Base-by-base conservation (phyloP, 2,797 vertebrate species). In the Esox lucius region DNA sequence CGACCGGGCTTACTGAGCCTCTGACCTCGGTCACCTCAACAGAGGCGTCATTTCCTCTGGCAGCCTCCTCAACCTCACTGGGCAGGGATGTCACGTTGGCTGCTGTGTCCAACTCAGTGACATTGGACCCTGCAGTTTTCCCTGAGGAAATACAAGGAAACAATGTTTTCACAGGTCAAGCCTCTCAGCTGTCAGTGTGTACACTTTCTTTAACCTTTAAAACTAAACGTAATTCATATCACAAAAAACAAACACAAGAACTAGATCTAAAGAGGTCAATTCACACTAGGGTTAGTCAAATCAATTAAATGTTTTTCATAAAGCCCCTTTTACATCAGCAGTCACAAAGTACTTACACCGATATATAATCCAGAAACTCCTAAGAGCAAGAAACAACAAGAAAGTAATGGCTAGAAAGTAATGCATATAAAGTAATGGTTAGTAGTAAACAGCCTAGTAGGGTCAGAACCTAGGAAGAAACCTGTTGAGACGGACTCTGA, bases 51-150 rank as follows among this genome's bases (percentile, higher is more conserved):
- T 84, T 11, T 84, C 12, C 28, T 65, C 91, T 88, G 82, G 82
- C 74, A 59, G 83, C 71, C 46, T 80, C 75, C 15, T 85, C 88
- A 66, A 86, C 89, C 76, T 89, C 86, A 0, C 49, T 77, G 2
- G 91, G 85, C 39, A 81, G 78, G 48, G 84, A 81, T 59, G 92
- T 93, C 2, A 24, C 75, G 3, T 93, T 94, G 74, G 80, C 72
- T 1, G 75, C 51, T 17, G 28, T 77, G 22, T 84, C 86, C 0
- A 62, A 67, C 72, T 90, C 87, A 0, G 91, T 93, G 69, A 81
- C 70, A 12, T 93, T 92, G 75, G 76, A 78, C 75, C 81, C 84
- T 4, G 81, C 65, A 19, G 79, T 62, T 16, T 85, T 85, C 71
- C 92, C 94, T 95, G 77, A 9, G 81, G 81, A 87, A 72, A 87